These are phyloP conservation scores for Mesaphorura yosii DNA, from an alignment of 1,140 invertebrate genomes.

Conservation along the genomic window DNA sequence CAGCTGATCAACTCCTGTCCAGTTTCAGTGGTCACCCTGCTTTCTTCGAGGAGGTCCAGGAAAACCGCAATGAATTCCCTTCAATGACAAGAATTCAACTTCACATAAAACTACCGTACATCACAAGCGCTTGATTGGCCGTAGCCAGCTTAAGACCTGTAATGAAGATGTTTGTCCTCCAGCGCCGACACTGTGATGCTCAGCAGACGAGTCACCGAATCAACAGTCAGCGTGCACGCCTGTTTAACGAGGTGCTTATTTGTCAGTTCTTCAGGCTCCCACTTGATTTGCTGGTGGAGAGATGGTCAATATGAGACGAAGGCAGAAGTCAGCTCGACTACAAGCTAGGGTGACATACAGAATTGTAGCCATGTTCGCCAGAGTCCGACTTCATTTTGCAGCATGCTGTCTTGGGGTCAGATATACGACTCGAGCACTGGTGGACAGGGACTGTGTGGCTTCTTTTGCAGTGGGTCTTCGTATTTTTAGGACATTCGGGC, in stretches of 20 bases:
- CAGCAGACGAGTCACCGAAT: slow-evolving; percentile 24
- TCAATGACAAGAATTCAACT: background rate
- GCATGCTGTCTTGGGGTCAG: no score
- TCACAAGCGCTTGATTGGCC: background rate
- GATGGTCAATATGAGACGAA: background rate
- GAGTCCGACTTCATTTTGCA: no score
- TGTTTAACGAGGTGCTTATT: slow-evolving; percentile 20
- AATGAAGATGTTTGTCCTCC: slow-evolving; percentile 26
- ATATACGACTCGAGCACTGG: no score
- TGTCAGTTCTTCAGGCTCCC: slow-evolving; percentile 16
- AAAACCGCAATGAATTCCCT: slow-evolving; percentile 14
- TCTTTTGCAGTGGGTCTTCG: no score
- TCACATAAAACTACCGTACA: background rate
- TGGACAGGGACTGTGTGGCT: no score
- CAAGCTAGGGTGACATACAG: background rate
- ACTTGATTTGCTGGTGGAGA: background rate
- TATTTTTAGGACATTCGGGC: no score
- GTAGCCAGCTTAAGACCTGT: slow-evolving; percentile 16
- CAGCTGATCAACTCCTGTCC: slow-evolving; percentile 17
- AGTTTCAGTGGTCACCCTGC: background rate
- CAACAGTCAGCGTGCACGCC: slow-evolving; percentile 18
- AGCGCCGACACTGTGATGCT: slow-evolving; percentile 16
- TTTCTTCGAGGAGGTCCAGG: slow-evolving; percentile 20
- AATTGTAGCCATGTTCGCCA: background rate
- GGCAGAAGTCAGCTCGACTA: background rate